These are phyloP conservation scores for Reinhardtius hippoglossoides DNA, from an alignment of 2,113 vertebrate species.

Conservation along the genomic window DNA sequence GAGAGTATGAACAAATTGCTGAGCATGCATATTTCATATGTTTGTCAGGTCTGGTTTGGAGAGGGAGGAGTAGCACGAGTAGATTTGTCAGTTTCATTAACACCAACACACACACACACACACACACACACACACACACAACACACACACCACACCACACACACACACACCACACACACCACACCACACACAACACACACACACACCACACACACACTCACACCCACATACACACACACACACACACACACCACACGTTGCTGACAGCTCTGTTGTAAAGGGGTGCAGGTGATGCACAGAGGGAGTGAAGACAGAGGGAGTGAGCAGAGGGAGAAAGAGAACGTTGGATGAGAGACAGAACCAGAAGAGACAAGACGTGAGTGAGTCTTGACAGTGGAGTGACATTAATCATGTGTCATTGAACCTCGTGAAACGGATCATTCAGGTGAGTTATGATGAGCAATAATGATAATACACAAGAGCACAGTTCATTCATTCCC, in stretches of 20 bases:
- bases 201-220: conserved; percentile 34
- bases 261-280: conserved; percentile 49
- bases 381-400: conserved; percentile 18
- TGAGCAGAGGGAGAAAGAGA: neutral
- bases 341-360: neutral
- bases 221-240: conserved; percentile 27
- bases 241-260: conserved; percentile 26
- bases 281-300: conserved; percentile 32
- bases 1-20: conserved; percentile 52
- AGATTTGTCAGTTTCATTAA: conserved; percentile 61
- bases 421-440: conserved; percentile 1
- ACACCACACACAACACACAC: conserved; percentile 34
- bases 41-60: conserved; percentile 60
- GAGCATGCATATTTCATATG: conserved; percentile 61
- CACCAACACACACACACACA: no score
- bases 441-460: conserved; percentile 4
- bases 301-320: conserved; percentile 1
- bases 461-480: neutral
- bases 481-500: neutral
- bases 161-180: no score
- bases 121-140: no score
- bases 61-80: conserved; percentile 38
- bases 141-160: no score
- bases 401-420: conserved; percentile 29
- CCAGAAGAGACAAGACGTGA: conserved; percentile 23